A percentile compares a stretch with the other conserved stretches of the same genome.
Evolutionary conservation across 2,113 vertebrate species (phyloP).

Genomic region (Odontophorus gujanensis): DNA sequence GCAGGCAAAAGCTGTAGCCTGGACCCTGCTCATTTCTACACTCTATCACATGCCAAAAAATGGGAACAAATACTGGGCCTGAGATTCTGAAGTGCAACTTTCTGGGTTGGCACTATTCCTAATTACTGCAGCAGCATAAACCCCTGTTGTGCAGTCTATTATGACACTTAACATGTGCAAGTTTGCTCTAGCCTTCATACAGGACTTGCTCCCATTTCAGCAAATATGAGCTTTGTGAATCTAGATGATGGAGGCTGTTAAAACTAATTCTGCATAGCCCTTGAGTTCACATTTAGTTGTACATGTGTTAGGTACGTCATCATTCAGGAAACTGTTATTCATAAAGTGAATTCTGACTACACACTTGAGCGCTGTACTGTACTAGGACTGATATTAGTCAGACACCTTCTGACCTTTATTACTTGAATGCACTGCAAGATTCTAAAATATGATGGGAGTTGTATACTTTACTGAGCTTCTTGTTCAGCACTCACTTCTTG

Average conservation of each 20-base stretch:
- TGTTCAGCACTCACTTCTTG: neutral
- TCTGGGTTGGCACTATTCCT: neutral
- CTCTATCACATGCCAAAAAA: neutral
- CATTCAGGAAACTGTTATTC: neutral
- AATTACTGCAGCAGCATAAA: neutral
- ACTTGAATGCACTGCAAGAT: neutral
- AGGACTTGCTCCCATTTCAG: neutral
- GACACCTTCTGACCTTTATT: neutral
- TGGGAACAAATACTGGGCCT: neutral
- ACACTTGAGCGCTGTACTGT: neutral
- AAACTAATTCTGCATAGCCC: neutral
- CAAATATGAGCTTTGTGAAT: neutral
- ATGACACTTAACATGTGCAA: neutral
- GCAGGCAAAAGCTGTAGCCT: constrained; percentile 17
- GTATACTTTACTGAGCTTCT: neutral
- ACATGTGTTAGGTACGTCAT: neutral
- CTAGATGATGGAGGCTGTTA: neutral
- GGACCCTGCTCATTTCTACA: neutral
- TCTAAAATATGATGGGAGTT: neutral
- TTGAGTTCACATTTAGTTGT: neutral
- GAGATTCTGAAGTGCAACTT: neutral
- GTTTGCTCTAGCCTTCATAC: neutral
- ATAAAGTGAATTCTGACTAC: neutral
- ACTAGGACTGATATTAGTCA: neutral
- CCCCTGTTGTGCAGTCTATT: neutral